Evolutionary conservation across 2,888 invertebrate genomes (phyloP).

Genomic region (Macaria notata): DNA sequence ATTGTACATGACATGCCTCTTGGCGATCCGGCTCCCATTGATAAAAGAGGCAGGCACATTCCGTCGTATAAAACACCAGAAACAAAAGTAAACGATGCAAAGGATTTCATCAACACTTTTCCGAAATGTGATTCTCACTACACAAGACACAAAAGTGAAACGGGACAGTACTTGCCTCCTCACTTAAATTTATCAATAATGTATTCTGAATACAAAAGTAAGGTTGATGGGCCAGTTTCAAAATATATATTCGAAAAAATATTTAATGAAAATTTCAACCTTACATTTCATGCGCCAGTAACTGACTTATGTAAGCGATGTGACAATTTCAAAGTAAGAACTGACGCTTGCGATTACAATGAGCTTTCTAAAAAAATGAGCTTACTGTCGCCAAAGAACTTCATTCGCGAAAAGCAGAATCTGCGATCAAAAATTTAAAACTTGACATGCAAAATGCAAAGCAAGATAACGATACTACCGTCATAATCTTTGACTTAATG

Average conservation of each 20-base stretch:
- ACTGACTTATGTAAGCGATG: constrained; percentile 9
- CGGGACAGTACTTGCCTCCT: constrained; percentile 17
- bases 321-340: constrained; percentile 13
- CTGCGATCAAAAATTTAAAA: constrained; percentile 26
- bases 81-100: constrained; percentile 12
- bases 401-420: constrained; percentile 11
- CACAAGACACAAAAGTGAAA: constrained; percentile 24
- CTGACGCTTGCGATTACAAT: constrained; percentile 6
- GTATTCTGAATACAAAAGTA: constrained; percentile 20
- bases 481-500: constrained; percentile 33
- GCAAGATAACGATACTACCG: constrained; percentile 23
- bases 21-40: constrained; percentile 18
- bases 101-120: constrained; percentile 30
- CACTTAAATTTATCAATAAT: constrained; percentile 17
- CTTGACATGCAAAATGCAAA: constrained; percentile 19
- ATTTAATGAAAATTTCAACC: constrained; percentile 18
- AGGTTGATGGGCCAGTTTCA: constrained; percentile 17
- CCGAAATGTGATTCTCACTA: constrained; percentile 29
- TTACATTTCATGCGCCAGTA: constrained; percentile 9
- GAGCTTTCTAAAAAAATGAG: constrained; percentile 10
- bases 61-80: constrained; percentile 24
- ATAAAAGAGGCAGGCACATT: constrained; percentile 29
- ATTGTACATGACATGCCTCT: constrained; percentile 20
- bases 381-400: constrained; percentile 2
- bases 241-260: constrained; percentile 20